Evolutionary conservation across 2,888 invertebrate genomes (phyloP).

Genomic region (Nymphalis urticae): DNA sequence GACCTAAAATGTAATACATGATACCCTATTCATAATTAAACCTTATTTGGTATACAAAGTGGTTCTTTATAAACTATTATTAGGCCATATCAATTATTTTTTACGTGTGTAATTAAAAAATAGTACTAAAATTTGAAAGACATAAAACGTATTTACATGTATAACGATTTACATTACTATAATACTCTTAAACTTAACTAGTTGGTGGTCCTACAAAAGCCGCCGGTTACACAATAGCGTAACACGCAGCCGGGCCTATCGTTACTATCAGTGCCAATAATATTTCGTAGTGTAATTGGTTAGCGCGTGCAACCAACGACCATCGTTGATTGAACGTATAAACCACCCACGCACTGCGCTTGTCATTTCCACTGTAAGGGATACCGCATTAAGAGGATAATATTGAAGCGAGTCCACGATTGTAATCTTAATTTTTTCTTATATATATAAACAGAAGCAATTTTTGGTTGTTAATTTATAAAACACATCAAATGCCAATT

Average conservation of each 20-base stretch:
- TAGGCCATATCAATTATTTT: too few relatives aligned
- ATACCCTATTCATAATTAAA: too few relatives aligned
- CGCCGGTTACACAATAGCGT: conserved; percentile 39
- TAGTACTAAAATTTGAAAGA: background rate
- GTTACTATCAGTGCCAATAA: conserved; percentile 70
- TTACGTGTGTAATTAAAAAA: too few relatives aligned
- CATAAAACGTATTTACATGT: background rate
- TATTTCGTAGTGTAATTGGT: conserved; percentile 52
- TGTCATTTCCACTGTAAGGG: conserved; percentile 51
- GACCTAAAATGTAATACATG: too few relatives aligned
- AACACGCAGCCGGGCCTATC: conserved; percentile 45
- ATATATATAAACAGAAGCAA: background rate
- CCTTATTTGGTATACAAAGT: too few relatives aligned
- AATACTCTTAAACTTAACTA: conserved; percentile 19
- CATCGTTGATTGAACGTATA: conserved; percentile 71
- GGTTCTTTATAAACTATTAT: too few relatives aligned
- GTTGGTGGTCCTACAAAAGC: conserved; percentile 45
- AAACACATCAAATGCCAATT: conserved; percentile 17
- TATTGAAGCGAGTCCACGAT: conserved; percentile 17
- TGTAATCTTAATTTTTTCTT: conserved; percentile 12
- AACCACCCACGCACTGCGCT: conserved; percentile 65
- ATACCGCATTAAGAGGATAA: conserved; percentile 26
- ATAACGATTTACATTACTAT: conserved; percentile 4
- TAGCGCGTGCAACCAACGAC: conserved; percentile 71
- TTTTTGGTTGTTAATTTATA: background rate